Conservation (phyloP, 2,113 vertebrate genomes). For the Trogon surrucura region DNA sequence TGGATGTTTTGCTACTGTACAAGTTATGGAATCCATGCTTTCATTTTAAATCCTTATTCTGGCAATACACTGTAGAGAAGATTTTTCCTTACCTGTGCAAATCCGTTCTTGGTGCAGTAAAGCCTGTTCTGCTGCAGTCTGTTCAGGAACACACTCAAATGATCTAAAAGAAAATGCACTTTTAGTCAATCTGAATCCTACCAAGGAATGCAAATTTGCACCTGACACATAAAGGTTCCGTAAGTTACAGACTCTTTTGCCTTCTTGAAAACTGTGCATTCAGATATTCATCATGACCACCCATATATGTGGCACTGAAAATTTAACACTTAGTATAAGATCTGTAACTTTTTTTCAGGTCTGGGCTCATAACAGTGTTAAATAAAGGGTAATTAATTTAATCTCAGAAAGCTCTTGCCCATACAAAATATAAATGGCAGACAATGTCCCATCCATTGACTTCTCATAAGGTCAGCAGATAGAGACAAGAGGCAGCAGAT, state of each 20-base stretch:
- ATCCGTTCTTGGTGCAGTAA: background rate
- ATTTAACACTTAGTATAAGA: background rate
- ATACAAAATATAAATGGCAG: background rate
- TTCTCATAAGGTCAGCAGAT: background rate
- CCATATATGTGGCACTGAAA: background rate
- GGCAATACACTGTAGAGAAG: background rate
- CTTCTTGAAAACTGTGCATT: background rate
- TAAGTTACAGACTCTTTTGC: background rate
- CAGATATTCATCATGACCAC: background rate
- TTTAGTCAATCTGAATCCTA: background rate
- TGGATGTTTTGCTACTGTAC: background rate
- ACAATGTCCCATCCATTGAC: background rate
- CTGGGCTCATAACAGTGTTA: background rate
- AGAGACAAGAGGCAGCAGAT: background rate
- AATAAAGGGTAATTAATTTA: background rate
- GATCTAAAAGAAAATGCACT: rapidly evolving
- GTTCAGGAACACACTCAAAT: background rate
- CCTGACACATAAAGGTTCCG: rapidly evolving
- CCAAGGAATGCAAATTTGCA: background rate
- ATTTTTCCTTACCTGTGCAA: background rate
- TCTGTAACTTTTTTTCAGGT: background rate
- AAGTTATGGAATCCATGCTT: background rate
- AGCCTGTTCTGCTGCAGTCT: background rate
- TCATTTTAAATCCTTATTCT: background rate
- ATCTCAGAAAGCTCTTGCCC: background rate